Evolutionary conservation across 2,888 invertebrate species (phyloP).

Genomic region (Minunthozetes semirufus): DNA sequence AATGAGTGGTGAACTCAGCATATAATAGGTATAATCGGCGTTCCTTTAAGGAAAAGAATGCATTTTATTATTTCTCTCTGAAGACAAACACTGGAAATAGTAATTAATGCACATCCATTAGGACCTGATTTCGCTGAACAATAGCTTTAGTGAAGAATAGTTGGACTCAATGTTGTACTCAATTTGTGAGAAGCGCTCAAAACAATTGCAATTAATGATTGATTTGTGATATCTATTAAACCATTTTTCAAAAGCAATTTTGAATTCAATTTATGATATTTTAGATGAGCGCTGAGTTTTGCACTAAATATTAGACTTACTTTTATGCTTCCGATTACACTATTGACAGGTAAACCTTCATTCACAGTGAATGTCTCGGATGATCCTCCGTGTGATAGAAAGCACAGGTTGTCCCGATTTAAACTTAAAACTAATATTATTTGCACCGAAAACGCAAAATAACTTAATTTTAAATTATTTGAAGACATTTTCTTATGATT

Average conservation of each 20-base stretch:
- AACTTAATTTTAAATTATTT: neutral
- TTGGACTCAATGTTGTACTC: neutral
- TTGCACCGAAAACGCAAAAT: neutral
- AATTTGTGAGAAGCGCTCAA: neutral
- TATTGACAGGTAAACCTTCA: constrained; percentile 73
- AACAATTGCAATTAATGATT: too few relatives aligned
- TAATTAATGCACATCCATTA: constrained; percentile 12
- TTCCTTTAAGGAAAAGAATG: neutral
- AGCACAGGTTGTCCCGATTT: constrained; percentile 69
- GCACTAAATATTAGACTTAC: constrained; percentile 24
- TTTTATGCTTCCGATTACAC: constrained; percentile 59
- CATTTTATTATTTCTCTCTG: neutral
- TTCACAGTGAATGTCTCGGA: constrained; percentile 84
- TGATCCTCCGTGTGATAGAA: constrained; percentile 79
- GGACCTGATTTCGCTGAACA: neutral
- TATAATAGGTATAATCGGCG: neutral
- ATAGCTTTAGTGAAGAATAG: neutral
- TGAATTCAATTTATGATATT: too few relatives aligned
- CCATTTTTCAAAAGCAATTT: too few relatives aligned
- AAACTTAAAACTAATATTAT: constrained; percentile 23
- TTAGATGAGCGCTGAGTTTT: too few relatives aligned
- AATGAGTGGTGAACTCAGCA: neutral
- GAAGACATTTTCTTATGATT: neutral
- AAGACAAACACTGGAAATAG: neutral
- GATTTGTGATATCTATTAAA: too few relatives aligned